phyloP scores from a whole-genome alignment of 1,140 invertebrate species.

The Phymastichus coffea region DNA sequence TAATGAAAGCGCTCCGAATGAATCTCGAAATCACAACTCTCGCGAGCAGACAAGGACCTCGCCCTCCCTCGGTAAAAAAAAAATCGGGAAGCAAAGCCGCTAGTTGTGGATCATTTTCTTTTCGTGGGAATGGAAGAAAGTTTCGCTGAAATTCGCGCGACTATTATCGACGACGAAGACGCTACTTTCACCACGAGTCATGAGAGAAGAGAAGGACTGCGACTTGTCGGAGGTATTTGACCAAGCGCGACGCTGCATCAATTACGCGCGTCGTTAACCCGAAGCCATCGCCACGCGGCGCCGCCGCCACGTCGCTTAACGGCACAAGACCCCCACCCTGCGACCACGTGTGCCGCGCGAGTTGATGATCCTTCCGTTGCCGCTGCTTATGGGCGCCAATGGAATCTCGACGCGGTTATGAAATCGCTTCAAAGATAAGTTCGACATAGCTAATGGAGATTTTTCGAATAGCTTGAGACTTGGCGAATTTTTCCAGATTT shows the following conservation, averaged over 20 bases:
- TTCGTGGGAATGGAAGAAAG: constrained; percentile 13
- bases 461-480: constrained; percentile 12
- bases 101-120: not conserved
- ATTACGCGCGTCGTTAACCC: constrained; percentile 22
- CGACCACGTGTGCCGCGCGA: not conserved
- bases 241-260: constrained; percentile 13
- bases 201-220: not conserved
- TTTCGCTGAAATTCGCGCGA: constrained; percentile 15
- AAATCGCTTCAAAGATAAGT: constrained; percentile 2
- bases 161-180: constrained; percentile 2
- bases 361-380: constrained; percentile 22
- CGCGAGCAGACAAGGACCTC: not conserved
- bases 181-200: constrained; percentile 12
- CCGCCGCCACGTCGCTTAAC: not conserved
- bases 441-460: constrained; percentile 11
- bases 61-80: no score
- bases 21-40: no score
- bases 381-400: not conserved
- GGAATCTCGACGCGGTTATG: constrained; percentile 26
- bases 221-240: not conserved
- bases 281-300: no score
- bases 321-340: constrained; percentile 2
- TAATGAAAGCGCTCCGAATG: no score
- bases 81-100: not conserved
- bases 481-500: no score